Conservation (phyloP, 1,140 invertebrate genomes). For the Brachionus calyciflorus region DNA sequence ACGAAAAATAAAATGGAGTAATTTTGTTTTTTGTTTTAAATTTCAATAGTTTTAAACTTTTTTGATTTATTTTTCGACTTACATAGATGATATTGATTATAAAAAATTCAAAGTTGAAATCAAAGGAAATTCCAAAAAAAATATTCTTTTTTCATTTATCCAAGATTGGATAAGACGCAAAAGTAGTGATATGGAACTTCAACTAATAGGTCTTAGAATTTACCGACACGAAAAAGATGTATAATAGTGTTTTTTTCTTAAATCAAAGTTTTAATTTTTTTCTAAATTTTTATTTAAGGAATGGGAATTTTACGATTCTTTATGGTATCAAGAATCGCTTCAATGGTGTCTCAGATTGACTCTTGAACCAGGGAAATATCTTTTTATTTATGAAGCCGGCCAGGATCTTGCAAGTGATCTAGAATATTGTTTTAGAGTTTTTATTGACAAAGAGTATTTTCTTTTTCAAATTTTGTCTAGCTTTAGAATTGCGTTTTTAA, state of each 20-base stretch:
- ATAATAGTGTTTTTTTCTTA: neutral
- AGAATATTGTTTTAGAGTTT: slow-evolving; percentile 34
- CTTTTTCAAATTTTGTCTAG: neutral
- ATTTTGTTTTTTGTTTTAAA: neutral
- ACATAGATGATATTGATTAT: slow-evolving; percentile 42
- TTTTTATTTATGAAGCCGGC: slow-evolving; percentile 33
- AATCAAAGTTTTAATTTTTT: neutral
- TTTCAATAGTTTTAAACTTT: too few relatives aligned
- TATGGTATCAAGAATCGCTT: slow-evolving; percentile 43
- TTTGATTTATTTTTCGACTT: too few relatives aligned
- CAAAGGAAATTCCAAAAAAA: neutral
- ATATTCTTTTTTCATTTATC: slow-evolving; percentile 28
- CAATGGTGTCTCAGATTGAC: slow-evolving; percentile 43
- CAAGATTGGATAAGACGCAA: slow-evolving; percentile 46
- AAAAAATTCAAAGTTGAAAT: slow-evolving; percentile 34
- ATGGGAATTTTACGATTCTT: slow-evolving; percentile 20
- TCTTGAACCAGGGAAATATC: slow-evolving; percentile 32
- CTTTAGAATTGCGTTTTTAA: too few relatives aligned
- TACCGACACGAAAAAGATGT: slow-evolving; percentile 32
- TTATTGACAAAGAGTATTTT: slow-evolving; percentile 29
- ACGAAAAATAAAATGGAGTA: slow-evolving; percentile 44
- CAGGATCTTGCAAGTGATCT: slow-evolving; percentile 14
- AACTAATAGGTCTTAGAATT: slow-evolving; percentile 36
- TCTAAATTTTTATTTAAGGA: slow-evolving; percentile 1
- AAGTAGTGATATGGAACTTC: slow-evolving; percentile 9